Evolutionary conservation across 2,797 vertebrate species (phyloP).

Genomic region (Knipowitschia caucasica): DNA sequence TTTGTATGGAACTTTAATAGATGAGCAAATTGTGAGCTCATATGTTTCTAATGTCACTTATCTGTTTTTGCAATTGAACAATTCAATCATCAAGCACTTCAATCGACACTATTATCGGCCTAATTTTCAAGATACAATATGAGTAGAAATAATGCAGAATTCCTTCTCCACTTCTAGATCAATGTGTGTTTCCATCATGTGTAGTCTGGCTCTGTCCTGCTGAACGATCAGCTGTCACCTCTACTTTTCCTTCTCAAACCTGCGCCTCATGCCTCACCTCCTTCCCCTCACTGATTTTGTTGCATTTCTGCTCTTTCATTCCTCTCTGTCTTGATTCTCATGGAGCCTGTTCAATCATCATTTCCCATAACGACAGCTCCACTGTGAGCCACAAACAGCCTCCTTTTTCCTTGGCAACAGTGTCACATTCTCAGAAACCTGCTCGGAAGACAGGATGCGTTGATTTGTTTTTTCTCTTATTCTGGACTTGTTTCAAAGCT

Average conservation of each 20-base stretch:
- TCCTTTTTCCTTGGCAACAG: conserved; percentile 68
- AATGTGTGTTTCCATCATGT: conserved; percentile 46
- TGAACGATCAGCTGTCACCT: conserved; percentile 40
- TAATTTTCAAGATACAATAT: not conserved
- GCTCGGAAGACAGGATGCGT: conserved; percentile 55
- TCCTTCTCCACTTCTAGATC: conserved; percentile 30
- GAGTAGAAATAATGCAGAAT: not conserved
- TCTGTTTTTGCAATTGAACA: not conserved
- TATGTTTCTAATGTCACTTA: too few relatives aligned
- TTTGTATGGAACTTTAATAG: too few relatives aligned
- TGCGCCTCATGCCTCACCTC: conserved; percentile 2
- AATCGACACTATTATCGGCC: not conserved
- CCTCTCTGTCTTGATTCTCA: conserved; percentile 12
- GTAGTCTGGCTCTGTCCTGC: conserved; percentile 31
- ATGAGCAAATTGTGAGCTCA: too few relatives aligned
- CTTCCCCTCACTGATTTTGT: conserved; percentile 7
- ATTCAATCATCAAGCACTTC: not conserved
- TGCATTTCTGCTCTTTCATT: not conserved
- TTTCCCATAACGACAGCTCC: conserved; percentile 26
- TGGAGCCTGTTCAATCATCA: conserved; percentile 27
- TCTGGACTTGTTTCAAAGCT: conserved; percentile 21
- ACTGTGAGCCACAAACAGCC: conserved; percentile 36
- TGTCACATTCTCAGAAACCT: conserved; percentile 59
- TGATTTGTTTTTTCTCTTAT: conserved; percentile 45
- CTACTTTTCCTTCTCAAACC: conserved; percentile 24